Percentiles rank a stretch among this genome's conserved stretches.
Conservation (phyloP, 2,888 invertebrate genomes). For the Lamellibrachia columna region DNA sequence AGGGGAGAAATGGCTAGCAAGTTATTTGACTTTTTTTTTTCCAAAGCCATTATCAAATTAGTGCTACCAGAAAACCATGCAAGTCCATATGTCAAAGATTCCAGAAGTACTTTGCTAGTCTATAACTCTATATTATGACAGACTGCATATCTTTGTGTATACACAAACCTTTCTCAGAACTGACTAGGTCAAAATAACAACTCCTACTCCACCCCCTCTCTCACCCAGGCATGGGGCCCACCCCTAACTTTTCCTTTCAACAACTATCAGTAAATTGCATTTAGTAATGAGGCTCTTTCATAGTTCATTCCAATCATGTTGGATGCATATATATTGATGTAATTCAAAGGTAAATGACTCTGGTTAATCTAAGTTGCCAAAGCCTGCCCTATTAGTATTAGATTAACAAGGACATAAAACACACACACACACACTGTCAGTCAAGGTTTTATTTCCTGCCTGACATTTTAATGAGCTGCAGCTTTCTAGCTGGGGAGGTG, state of each 20-base stretch:
- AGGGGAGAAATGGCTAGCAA: background rate
- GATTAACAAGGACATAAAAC: too few species aligned
- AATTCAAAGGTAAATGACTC: background rate
- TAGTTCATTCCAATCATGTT: background rate
- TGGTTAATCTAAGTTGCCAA: background rate
- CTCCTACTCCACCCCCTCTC: background rate
- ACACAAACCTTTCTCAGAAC: background rate
- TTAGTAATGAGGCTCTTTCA: background rate
- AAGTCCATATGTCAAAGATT: too few species aligned
- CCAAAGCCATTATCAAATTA: too few species aligned
- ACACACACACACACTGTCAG: background rate
- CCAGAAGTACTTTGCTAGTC: too few species aligned
- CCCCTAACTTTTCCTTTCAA: background rate
- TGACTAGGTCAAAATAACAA: slow-evolving; percentile 16
- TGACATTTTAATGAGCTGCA: background rate
- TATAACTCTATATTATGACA: too few species aligned
- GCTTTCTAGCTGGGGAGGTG: background rate
- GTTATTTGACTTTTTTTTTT: too few species aligned
- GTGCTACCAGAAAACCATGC: too few species aligned
- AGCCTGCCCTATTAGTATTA: too few species aligned
- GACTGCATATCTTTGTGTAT: too few species aligned
- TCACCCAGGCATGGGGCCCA: background rate
- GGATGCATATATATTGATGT: background rate
- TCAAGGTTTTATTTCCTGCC: background rate
- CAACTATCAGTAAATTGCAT: background rate